These are phyloP conservation scores for Lamellibrachia satsuma DNA, from an alignment of 2,888 invertebrate species.

Conservation along the genomic window DNA sequence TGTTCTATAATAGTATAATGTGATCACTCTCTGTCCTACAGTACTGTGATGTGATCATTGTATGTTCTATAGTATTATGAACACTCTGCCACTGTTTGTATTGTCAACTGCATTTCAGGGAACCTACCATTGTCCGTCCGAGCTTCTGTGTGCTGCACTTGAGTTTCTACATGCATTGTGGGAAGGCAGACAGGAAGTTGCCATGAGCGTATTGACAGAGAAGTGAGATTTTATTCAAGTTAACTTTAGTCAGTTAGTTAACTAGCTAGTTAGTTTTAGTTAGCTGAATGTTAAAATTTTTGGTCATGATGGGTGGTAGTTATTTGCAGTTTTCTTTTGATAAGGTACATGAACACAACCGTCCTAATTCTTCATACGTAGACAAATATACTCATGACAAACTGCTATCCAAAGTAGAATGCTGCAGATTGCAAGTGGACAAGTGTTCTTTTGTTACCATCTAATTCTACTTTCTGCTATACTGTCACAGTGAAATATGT, in stretches of 20 bases:
- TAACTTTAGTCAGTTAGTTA: background rate
- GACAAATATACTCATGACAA: background rate
- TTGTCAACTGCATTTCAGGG: slow-evolving; percentile 39
- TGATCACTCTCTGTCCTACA: too few relatives aligned
- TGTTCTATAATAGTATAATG: too few relatives aligned
- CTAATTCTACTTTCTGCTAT: background rate
- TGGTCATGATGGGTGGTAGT: background rate
- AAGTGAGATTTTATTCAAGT: slow-evolving; percentile 48
- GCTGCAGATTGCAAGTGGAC: background rate
- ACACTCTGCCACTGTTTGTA: background rate
- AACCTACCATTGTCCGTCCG: slow-evolving; percentile 61
- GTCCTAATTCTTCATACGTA: background rate
- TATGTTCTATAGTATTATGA: background rate
- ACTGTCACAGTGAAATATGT: too few relatives aligned
- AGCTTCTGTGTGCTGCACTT: slow-evolving; percentile 62
- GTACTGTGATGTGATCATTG: background rate
- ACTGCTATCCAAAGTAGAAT: background rate
- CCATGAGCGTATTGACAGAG: slow-evolving; percentile 62
- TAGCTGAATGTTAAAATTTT: background rate
- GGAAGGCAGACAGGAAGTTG: slow-evolving; percentile 62
- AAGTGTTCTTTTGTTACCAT: background rate
- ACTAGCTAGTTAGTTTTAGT: background rate
- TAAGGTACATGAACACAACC: background rate
- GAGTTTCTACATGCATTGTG: slow-evolving; percentile 65
- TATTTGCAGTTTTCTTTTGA: background rate